Base-by-base conservation (phyloP, 2,888 invertebrate genomes). In the Molorchus minor region DNA sequence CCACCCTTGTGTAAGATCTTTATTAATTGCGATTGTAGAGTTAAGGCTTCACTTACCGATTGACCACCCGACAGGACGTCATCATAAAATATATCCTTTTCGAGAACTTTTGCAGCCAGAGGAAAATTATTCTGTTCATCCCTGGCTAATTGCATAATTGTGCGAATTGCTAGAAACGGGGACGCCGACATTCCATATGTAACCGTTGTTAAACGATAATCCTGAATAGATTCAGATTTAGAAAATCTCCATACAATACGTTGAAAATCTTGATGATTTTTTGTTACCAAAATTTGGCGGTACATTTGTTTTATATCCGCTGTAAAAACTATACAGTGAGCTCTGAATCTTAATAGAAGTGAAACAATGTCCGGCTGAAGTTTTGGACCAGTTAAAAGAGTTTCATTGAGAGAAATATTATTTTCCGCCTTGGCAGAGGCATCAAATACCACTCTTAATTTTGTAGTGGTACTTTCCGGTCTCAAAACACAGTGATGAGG, bases 191-290 rank as follows among this genome's bases (percentile, higher is more conserved):
- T 12, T 3, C 12, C n/a, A 12, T 8, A 21, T 20, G 12, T 21
- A 36, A 36, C 13, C 21, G 25, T 10, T 51, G 36, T n/a, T n/a
- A n/a, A n/a, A n/a, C n/a, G n/a, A n/a, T n/a, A n/a, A n/a, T n/a
- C n/a, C n/a, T n/a, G n/a, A n/a, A 51, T 51, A 2, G 25, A 16
- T 36, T 51, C 25, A 8, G 7, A 15, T 1, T 29, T 36, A 16
- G 51, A 51, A 38, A 35, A 51, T 29, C 49, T 49, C 49, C 20
- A 21, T 3, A n/a, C n/a, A n/a, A n/a, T n/a, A n/a, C n/a, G n/a
- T n/a, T n/a, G n/a, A n/a, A n/a, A n/a, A n/a, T n/a, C n/a, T n/a
- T n/a, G n/a, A n/a, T n/a, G n/a, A n/a, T n/a, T n/a, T n/a, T n/a
- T n/a, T n/a, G n/a, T n/a, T 10, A 35, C 15, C 12, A 38, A 1